phyloP scores from a whole-genome alignment of 2,888 invertebrate genomes.

The Nephrotoma appendiculata region DNA sequence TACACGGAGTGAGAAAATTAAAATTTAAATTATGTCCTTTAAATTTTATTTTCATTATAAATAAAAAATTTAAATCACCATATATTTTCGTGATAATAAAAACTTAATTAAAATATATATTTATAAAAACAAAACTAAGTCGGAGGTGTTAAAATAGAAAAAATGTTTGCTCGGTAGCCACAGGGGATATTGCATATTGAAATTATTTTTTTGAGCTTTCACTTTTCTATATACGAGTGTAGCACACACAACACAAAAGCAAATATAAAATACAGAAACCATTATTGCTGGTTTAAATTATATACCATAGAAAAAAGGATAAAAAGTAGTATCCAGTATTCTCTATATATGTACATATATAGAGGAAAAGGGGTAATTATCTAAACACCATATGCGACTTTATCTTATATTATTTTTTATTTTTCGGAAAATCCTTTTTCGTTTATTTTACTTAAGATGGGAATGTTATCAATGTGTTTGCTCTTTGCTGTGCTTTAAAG shows the following conservation, averaged over 20 bases:
- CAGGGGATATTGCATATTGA: background rate
- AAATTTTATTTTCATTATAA: background rate
- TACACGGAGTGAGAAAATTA: background rate
- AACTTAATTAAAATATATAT: background rate
- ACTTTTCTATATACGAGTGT: background rate
- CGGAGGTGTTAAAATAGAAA: background rate
- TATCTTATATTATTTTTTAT: background rate
- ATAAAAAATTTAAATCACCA: background rate
- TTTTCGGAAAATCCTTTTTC: background rate
- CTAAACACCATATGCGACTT: conserved; percentile 1
- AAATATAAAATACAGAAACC: background rate
- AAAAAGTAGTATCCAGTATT: background rate
- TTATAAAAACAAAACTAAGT: background rate
- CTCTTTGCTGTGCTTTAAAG: background rate
- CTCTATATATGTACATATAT: background rate
- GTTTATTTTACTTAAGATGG: background rate
- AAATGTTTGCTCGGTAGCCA: background rate
- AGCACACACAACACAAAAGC: background rate
- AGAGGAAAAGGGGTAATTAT: background rate
- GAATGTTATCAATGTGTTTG: background rate
- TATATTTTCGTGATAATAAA: background rate
- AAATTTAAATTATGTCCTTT: background rate
- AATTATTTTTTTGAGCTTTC: background rate
- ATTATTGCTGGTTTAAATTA: background rate
- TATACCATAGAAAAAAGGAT: background rate